Evolutionary conservation across 2,113 vertebrate species (phyloP).

Genomic region (Aphyosemion australe): DNA sequence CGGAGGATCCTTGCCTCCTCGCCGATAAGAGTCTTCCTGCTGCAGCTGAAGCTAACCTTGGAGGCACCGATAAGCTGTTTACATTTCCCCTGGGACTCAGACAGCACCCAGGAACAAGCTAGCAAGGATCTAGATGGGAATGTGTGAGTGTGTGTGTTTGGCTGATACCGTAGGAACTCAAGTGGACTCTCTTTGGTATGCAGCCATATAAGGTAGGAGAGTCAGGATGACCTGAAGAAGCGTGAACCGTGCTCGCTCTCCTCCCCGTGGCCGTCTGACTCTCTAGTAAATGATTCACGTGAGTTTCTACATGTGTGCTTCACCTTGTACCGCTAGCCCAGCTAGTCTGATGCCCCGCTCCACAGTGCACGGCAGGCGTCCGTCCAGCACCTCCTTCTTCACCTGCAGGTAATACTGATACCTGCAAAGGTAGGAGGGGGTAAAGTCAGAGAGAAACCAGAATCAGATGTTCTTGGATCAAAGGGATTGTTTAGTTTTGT

Average conservation of each 20-base stretch:
- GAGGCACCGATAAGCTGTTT: constrained; percentile 72
- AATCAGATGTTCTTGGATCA: neutral
- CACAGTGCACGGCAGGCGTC: constrained; percentile 84
- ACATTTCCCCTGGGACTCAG: constrained; percentile 68
- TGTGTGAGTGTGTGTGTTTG: constrained; percentile 37
- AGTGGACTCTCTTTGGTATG: constrained; percentile 73
- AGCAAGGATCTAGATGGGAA: constrained; percentile 28
- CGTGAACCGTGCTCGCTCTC: constrained; percentile 57
- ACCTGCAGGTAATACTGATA: constrained; percentile 99
- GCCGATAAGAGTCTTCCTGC: constrained; percentile 63
- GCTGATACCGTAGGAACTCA: constrained; percentile 74
- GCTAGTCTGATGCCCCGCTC: constrained; percentile 93
- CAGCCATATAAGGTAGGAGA: constrained; percentile 77
- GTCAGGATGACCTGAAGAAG: constrained; percentile 72
- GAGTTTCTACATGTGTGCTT: constrained; percentile 25
- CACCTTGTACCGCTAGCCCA: constrained; percentile 95
- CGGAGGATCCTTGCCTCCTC: constrained; percentile 44
- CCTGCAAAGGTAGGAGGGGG: constrained; percentile 63
- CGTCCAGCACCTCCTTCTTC: constrained; percentile 94
- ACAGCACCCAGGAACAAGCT: constrained; percentile 64
- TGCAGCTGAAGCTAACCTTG: constrained; percentile 60
- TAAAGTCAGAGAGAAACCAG: neutral
- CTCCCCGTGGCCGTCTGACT: constrained; percentile 44
- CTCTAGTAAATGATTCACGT: constrained; percentile 39
- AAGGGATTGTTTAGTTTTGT: no score